Evolutionary conservation across 2,888 invertebrate genomes (phyloP).

Genomic region (Marasmarcha lunaedactyla): DNA sequence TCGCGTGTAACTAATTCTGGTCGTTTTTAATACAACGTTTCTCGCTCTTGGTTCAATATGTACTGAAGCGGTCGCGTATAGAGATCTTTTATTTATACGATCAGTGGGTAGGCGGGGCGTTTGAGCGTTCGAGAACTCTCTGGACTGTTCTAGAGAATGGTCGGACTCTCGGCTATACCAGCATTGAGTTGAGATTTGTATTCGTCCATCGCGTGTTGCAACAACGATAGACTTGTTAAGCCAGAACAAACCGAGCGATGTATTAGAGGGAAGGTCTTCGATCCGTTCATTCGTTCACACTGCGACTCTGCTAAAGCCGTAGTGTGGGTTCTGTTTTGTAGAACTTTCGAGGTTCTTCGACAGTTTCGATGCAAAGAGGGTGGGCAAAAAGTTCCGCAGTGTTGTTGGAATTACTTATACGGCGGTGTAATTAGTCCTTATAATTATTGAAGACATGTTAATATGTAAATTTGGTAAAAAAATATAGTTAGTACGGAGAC

Average conservation of each 20-base stretch:
- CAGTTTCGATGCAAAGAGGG: not conserved
- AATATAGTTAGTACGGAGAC: too few relatives aligned
- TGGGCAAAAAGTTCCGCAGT: not conserved
- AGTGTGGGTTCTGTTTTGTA: not conserved
- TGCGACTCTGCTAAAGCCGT: not conserved
- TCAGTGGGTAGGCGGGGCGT: not conserved
- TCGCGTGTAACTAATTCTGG: constrained; percentile 15
- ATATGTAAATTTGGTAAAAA: too few relatives aligned
- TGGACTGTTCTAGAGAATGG: constrained; percentile 37
- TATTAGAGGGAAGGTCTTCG: not conserved
- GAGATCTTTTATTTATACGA: constrained; percentile 41
- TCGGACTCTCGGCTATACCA: constrained; percentile 1
- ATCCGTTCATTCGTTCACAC: not conserved
- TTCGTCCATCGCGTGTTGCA: not conserved
- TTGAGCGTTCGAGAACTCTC: constrained; percentile 27
- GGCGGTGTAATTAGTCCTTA: too few relatives aligned
- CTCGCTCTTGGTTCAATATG: constrained; percentile 32
- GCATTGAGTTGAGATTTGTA: not conserved
- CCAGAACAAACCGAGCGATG: not conserved
- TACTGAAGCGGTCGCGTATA: constrained; percentile 38
- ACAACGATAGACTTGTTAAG: not conserved
- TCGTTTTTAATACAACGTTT: constrained; percentile 24
- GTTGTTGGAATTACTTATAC: too few relatives aligned
- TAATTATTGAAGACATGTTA: too few relatives aligned
- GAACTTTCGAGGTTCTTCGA: not conserved